These are phyloP conservation scores for Geotrupes spiniger DNA, from an alignment of 2,888 invertebrate genomes.

Conservation along the genomic window DNA sequence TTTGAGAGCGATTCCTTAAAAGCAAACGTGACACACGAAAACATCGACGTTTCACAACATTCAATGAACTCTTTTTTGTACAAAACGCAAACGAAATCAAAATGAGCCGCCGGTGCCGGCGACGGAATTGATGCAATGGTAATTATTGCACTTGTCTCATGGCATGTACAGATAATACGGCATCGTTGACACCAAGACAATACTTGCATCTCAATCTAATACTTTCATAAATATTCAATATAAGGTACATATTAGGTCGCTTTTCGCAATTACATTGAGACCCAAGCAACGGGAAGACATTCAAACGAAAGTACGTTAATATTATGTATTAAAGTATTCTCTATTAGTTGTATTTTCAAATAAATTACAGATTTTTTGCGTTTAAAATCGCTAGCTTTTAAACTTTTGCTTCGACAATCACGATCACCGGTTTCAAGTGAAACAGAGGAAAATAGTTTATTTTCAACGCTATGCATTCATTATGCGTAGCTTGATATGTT, in stretches of 20 bases:
- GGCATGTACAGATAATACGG: slow-evolving; percentile 31
- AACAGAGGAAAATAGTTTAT: slow-evolving; percentile 9
- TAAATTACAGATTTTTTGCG: slow-evolving; percentile 4
- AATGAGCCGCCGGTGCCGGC: too few species aligned
- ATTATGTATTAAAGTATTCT: background rate
- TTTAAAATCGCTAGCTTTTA: too few species aligned
- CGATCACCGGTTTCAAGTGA: too few species aligned
- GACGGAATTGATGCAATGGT: slow-evolving; percentile 5
- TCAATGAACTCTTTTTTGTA: slow-evolving; percentile 13
- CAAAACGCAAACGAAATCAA: background rate
- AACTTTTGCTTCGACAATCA: too few species aligned
- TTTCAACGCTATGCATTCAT: slow-evolving; percentile 6
- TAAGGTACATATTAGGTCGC: slow-evolving; percentile 13
- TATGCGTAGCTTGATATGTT: slow-evolving; percentile 17
- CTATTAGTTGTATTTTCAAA: background rate
- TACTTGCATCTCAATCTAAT: slow-evolving; percentile 31
- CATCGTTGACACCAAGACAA: slow-evolving; percentile 36
- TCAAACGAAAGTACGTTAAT: slow-evolving; percentile 24
- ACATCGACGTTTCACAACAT: slow-evolving; percentile 23
- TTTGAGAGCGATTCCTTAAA: slow-evolving; percentile 19
- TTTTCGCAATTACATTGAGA: slow-evolving; percentile 36
- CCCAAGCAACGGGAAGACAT: slow-evolving; percentile 46
- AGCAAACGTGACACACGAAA: slow-evolving; percentile 19
- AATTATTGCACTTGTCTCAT: slow-evolving; percentile 30
- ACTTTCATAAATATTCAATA: slow-evolving; percentile 9